These are phyloP conservation scores for Nomia melanderi DNA, from an alignment of 1,140 invertebrate species.

Conservation along the genomic window DNA sequence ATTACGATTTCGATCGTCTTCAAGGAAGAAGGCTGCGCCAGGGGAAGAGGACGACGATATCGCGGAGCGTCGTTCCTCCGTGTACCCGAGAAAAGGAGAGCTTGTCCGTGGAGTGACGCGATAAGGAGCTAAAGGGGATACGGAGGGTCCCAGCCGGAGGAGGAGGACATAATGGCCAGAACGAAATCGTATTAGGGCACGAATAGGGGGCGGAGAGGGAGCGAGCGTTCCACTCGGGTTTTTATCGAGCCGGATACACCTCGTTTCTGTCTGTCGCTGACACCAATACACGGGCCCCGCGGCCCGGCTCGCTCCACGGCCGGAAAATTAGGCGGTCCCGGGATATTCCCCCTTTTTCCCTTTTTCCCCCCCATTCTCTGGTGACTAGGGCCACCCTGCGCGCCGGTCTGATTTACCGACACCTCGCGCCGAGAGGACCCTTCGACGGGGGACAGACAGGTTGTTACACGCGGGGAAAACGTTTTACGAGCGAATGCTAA, in stretches of 20 bases:
- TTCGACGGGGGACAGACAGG: neutral
- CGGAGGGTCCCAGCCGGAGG: constrained; percentile 20
- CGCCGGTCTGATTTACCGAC: constrained; percentile 25
- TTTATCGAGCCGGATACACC: constrained; percentile 72
- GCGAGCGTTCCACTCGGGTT: constrained; percentile 66
- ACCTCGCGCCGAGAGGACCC: neutral
- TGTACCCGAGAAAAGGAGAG: constrained; percentile 63
- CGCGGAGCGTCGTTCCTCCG: constrained; percentile 21
- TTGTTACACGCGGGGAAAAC: neutral
- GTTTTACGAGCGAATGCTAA: too few relatives aligned
- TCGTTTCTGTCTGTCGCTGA: constrained; percentile 47
- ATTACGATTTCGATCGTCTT: constrained; percentile 70
- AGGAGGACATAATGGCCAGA: constrained; percentile 73
- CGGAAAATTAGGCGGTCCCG: constrained; percentile 37
- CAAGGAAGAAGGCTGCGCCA: neutral
- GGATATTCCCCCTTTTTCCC: too few relatives aligned
- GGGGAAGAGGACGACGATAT: constrained; percentile 53
- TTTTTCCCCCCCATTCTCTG: too few relatives aligned
- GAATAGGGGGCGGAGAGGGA: too few relatives aligned
- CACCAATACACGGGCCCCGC: constrained; percentile 19
- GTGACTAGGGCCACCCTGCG: constrained; percentile 36
- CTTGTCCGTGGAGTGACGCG: constrained; percentile 64
- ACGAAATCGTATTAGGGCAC: constrained; percentile 76
- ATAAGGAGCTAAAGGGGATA: constrained; percentile 62
- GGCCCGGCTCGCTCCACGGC: neutral